Base-by-base conservation (phyloP, 2,797 vertebrate genomes). In the Danio jaintianensis region DNA sequence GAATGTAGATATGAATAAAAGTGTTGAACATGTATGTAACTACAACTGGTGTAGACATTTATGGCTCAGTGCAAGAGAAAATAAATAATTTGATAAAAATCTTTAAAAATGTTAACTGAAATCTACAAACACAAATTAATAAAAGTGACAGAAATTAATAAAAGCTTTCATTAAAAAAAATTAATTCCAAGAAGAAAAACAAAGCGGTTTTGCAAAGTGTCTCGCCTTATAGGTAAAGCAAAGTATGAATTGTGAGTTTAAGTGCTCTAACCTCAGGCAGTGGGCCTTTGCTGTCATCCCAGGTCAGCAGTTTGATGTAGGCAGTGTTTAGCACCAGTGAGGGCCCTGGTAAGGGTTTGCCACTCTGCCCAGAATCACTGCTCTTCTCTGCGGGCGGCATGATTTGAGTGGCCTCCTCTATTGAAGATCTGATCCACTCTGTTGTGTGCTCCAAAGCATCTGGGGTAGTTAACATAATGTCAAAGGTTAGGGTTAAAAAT, bases 381-480 rank as follows among this genome's bases (percentile, higher is more conserved):
- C 85, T 87, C 67, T 92, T 85, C 12, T 89, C 89, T 53, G 91
- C 86, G 48, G 89, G 61, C 67, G 90, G 83, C 79, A 85, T 0
- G 74, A 89, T 85, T 18, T 90, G 92, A 67, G 94, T 75, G 63
- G 95, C 91, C 88, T 96, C 95, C 84, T 96, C 91, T 85, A 96
- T 81, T 0, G 94, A 92, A 11, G 94, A 93, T 86, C 93, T 94
- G 84, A 99, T 96, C 97, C 97, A 99, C 81, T 93, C 89, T 3
- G 95, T 96, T 81, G 97, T 97, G 85, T 94, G 90, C 78, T 95
- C 88, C 88, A 99, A 92, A 71, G 96, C 95, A 92, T 80, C 97
- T 98, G 87, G 75, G 69, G 16, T 82, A 45, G 18, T 53, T 55
- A 16, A 71, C 18, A 55, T 1, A 1, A 72, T 8, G 12, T 78